Conservation (phyloP, 35 echinoderm and acorn worm species). For the Ophiothrix spiculata region DNA sequence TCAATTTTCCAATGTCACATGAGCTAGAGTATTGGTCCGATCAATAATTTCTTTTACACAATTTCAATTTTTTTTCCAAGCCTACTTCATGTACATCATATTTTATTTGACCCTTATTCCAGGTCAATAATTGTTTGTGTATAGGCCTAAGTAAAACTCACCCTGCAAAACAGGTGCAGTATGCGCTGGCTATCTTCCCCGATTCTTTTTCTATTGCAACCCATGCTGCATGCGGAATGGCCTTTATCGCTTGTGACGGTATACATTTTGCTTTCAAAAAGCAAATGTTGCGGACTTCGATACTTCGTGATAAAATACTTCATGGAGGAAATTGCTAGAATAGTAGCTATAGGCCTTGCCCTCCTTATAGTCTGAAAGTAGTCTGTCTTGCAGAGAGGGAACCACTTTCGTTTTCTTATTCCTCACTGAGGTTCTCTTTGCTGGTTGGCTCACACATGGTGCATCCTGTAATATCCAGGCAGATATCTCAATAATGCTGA, state of each 20-base stretch:
- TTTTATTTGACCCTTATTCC: no score
- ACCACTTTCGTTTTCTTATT: conserved; percentile 13
- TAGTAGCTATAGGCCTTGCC: conserved; percentile 45
- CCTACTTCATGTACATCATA: no score
- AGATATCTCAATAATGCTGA: conserved; percentile 54
- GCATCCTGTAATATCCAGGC: conserved; percentile 41
- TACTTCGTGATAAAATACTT: conserved; percentile 41
- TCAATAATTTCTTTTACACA: no score
- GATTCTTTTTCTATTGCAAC: conserved; percentile 33
- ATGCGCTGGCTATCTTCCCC: conserved; percentile 5
- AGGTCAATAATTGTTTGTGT: no score
- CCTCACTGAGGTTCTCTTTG: no score
- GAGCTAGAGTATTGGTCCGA: no score
- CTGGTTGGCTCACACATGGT: no score
- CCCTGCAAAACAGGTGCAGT: conserved; percentile 53
- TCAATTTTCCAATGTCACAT: no score
- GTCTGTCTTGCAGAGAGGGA: conserved; percentile 30
- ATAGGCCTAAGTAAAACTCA: no score
- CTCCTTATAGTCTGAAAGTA: conserved; percentile 56
- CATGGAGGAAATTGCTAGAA: conserved; percentile 39
- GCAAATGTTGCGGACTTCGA: conserved; percentile 19
- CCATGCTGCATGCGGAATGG: conserved; percentile 30
- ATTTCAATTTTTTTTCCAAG: no score
- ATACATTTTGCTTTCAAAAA: conserved; percentile 49
- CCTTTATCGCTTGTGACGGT: conserved; percentile 16